These are phyloP conservation scores for Steatornis caripensis DNA, from an alignment of 2,113 vertebrate genomes.

Conservation along the genomic window DNA sequence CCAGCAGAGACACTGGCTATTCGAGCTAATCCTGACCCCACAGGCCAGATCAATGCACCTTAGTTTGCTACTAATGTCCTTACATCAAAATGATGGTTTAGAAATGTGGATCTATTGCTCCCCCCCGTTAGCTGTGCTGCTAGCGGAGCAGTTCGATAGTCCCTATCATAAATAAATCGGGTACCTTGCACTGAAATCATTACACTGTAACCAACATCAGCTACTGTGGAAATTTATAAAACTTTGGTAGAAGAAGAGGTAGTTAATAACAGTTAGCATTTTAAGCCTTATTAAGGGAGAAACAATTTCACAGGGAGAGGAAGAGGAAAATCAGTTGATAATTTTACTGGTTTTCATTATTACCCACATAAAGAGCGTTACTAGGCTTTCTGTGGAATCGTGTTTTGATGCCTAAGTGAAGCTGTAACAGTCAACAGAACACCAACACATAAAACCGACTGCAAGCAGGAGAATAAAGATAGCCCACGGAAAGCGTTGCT, in stretches of 20 bases:
- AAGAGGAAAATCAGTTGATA: slow-evolving; percentile 27
- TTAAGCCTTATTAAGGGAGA: slow-evolving; percentile 51
- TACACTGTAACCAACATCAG: slow-evolving; percentile 68
- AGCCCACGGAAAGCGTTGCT: slow-evolving; percentile 16
- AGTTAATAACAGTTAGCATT: slow-evolving; percentile 41
- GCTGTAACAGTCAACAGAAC: slow-evolving; percentile 33
- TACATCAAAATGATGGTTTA: slow-evolving; percentile 88
- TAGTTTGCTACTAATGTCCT: slow-evolving; percentile 92
- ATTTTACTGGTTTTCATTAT: slow-evolving; percentile 31
- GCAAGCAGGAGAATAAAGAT: slow-evolving; percentile 25
- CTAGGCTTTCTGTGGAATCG: neutral
- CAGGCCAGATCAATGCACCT: slow-evolving; percentile 89
- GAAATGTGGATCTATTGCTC: slow-evolving; percentile 73
- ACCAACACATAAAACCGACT: slow-evolving; percentile 12
- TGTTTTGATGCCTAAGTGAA: slow-evolving; percentile 24
- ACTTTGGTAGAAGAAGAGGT: slow-evolving; percentile 51
- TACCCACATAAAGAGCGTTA: neutral
- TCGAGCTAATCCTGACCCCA: slow-evolving; percentile 86
- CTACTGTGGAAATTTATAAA: slow-evolving; percentile 53
- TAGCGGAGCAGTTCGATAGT: slow-evolving; percentile 39
- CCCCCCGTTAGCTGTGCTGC: slow-evolving; percentile 46
- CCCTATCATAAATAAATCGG: slow-evolving; percentile 65
- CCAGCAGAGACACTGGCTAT: slow-evolving; percentile 73
- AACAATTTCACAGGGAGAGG: slow-evolving; percentile 41
- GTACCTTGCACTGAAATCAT: slow-evolving; percentile 57